These are phyloP conservation scores for Amphipoea oculea DNA, from an alignment of 2,888 invertebrate genomes.

Conservation along the genomic window DNA sequence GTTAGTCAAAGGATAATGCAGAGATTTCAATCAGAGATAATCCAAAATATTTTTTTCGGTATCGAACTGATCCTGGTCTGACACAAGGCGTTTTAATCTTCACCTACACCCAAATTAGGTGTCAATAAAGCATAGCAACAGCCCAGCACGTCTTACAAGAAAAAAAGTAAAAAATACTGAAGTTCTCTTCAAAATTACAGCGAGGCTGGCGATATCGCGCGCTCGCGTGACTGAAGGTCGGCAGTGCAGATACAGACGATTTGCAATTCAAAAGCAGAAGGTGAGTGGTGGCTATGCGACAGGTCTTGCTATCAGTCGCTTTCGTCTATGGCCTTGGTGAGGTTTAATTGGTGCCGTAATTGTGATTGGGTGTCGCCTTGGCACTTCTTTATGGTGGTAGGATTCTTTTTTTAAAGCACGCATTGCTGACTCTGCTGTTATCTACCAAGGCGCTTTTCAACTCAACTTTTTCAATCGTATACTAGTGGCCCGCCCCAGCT, in stretches of 20 bases:
- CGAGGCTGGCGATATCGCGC: slow-evolving; percentile 73
- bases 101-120: slow-evolving; percentile 12
- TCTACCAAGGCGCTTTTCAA: background rate
- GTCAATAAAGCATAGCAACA: slow-evolving; percentile 22
- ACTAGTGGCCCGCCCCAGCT: no score
- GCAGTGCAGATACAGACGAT: slow-evolving; percentile 71
- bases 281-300: slow-evolving; percentile 71
- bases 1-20: no score
- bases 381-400: slow-evolving; percentile 42
- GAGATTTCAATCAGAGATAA: background rate
- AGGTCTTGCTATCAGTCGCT: slow-evolving; percentile 68
- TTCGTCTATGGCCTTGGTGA: slow-evolving; percentile 61
- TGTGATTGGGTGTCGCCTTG: slow-evolving; percentile 61
- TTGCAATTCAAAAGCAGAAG: slow-evolving; percentile 74
- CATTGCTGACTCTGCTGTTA: background rate
- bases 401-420: background rate
- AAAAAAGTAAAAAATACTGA: slow-evolving; percentile 48
- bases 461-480: background rate
- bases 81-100: background rate
- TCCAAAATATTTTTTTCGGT: background rate
- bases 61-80: background rate
- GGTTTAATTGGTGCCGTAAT: slow-evolving; percentile 69
- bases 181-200: slow-evolving; percentile 61
- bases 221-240: slow-evolving; percentile 76
- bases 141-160: slow-evolving; percentile 25